A percentile compares a stretch with the other conserved stretches of the same genome.
These are phyloP conservation scores for Schlechtendalia chinensis DNA, from an alignment of 1,140 invertebrate species.

Conservation along the genomic window DNA sequence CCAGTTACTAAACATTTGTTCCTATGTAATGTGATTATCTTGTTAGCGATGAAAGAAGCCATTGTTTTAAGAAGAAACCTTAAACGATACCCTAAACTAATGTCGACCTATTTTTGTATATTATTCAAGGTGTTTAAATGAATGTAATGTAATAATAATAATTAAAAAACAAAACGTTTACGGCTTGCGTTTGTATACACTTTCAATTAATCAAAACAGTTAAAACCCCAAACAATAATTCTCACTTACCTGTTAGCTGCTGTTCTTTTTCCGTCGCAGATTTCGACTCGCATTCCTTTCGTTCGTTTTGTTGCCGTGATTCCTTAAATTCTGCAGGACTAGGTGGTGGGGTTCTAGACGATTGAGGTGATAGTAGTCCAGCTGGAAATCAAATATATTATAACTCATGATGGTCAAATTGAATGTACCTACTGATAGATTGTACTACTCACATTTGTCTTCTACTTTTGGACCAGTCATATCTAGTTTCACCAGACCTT, in stretches of 20 bases:
- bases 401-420: not conserved
- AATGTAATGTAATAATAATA: not conserved
- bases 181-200: conserved; percentile 17
- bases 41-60: conserved; percentile 39
- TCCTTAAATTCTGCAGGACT: conserved; percentile 60
- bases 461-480: conserved; percentile 51
- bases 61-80: conserved; percentile 42
- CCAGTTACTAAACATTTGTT: not conserved
- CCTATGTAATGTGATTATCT: conserved; percentile 41
- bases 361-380: conserved; percentile 56
- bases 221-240: not conserved
- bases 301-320: conserved; percentile 50
- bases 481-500: conserved; percentile 56
- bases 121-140: not conserved
- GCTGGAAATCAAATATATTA: conserved; percentile 6
- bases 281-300: not conserved
- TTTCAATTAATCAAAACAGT: not conserved
- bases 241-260: conserved; percentile 25
- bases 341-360: conserved; percentile 60
- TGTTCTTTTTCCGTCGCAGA: not conserved
- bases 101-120: conserved; percentile 27
- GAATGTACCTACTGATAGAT: not conserved
- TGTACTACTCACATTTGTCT: conserved; percentile 45
- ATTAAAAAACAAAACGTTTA: not conserved
- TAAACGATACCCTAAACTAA: conserved; percentile 36